Percentiles rank a stretch among this genome's conserved stretches.
Evolutionary conservation across 2,888 invertebrate species (phyloP).

Genomic region (Macrophya alboannulata): DNA sequence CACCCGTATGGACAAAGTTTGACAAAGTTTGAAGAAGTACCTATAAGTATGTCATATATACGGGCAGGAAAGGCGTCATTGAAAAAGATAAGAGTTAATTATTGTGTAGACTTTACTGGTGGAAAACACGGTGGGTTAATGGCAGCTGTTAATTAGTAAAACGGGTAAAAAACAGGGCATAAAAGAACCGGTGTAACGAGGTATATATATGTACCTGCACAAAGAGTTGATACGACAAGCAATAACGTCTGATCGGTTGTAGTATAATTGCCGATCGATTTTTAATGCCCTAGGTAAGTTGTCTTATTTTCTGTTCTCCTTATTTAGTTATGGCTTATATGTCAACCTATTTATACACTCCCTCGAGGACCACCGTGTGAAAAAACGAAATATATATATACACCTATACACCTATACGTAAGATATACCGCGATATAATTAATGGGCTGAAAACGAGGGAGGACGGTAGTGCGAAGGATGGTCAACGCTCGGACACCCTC

Average conservation of each 20-base stretch:
- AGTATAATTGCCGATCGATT: constrained; percentile 4
- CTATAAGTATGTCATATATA: neutral
- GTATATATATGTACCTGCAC: neutral
- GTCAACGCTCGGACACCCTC: constrained; percentile 43
- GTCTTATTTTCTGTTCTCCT: neutral
- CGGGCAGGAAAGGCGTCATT: constrained; percentile 13
- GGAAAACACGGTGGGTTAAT: constrained; percentile 28
- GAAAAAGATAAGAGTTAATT: constrained; percentile 49
- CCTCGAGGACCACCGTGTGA: neutral
- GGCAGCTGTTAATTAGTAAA: constrained; percentile 44
- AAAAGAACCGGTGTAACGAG: constrained; percentile 27
- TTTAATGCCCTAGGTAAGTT: neutral
- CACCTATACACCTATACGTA: too few species aligned
- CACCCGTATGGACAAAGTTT: neutral
- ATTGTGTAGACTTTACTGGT: neutral
- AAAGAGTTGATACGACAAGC: neutral
- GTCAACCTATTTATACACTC: neutral
- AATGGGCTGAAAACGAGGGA: constrained; percentile 25
- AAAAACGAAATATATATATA: neutral
- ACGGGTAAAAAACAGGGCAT: constrained; percentile 21
- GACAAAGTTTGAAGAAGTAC: neutral
- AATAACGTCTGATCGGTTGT: neutral
- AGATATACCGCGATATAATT: constrained; percentile 51
- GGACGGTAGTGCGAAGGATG: constrained; percentile 33
- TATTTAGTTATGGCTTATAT: neutral